These are phyloP conservation scores for Cnemophilus loriae DNA, from an alignment of 2,113 vertebrate species.

Conservation along the genomic window DNA sequence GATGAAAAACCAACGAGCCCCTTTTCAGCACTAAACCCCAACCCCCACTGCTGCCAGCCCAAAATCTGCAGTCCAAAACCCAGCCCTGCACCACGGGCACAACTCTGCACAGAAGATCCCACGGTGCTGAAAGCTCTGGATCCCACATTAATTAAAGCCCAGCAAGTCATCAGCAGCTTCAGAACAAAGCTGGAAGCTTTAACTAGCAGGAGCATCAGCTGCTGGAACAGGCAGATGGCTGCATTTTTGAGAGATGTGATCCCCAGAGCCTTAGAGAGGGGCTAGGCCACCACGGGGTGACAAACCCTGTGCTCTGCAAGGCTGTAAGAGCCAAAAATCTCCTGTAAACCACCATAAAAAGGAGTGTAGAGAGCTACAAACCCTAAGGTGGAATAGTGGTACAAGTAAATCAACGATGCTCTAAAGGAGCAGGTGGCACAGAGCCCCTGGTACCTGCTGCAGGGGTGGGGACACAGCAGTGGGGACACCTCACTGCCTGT, in stretches of 20 bases:
- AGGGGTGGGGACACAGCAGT: neutral
- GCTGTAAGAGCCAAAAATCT: neutral
- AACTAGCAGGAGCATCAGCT: neutral
- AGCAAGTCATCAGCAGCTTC: neutral
- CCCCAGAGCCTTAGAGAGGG: neutral
- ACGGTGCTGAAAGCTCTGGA: neutral
- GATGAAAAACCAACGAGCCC: neutral
- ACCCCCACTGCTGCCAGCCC: neutral
- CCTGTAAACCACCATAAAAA: neutral
- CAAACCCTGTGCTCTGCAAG: rapidly evolving
- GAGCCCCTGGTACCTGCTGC: neutral
- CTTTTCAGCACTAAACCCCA: neutral
- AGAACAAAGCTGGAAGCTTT: neutral
- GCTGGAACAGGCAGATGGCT: neutral
- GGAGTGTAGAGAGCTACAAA: neutral
- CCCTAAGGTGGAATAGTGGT: rapidly evolving
- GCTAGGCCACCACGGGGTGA: neutral
- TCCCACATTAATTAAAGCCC: neutral
- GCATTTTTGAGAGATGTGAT: neutral
- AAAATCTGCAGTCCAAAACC: neutral
- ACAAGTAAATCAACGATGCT: rapidly evolving
- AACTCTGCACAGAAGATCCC: neutral
- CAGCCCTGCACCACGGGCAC: neutral
- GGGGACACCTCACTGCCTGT: rapidly evolving
- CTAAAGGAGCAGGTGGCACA: neutral